Evolutionary conservation across 2,888 invertebrate species (phyloP).

Genomic region (Clusia tigrina): DNA sequence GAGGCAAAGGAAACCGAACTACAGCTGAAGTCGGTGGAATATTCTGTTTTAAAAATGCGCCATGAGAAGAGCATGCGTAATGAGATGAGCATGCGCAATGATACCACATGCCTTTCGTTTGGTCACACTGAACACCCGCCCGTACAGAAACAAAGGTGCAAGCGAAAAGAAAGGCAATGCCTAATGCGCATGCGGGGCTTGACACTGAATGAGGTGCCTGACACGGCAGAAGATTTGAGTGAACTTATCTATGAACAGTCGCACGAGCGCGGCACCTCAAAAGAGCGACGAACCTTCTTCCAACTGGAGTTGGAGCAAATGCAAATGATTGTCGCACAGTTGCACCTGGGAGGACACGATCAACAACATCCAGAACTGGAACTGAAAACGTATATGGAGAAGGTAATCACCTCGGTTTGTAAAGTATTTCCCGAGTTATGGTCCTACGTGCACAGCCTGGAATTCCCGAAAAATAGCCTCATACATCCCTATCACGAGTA

Average conservation of each 20-base stretch:
- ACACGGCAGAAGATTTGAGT: slow-evolving; percentile 22
- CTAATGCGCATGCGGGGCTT: slow-evolving; percentile 44
- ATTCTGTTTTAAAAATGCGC: slow-evolving; percentile 51
- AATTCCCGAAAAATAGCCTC: slow-evolving; percentile 49
- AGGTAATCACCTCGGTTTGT: slow-evolving; percentile 42
- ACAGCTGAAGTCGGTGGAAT: slow-evolving; percentile 51
- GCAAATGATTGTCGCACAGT: slow-evolving; percentile 48
- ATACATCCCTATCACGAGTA: slow-evolving; percentile 46
- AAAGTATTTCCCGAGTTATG: slow-evolving; percentile 56
- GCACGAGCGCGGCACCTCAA: slow-evolving; percentile 33
- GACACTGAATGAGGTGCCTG: slow-evolving; percentile 26
- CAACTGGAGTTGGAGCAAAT: slow-evolving; percentile 53
- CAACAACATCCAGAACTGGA: slow-evolving; percentile 1
- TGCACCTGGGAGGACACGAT: slow-evolving; percentile 34
- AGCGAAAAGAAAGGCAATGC: too few relatives aligned
- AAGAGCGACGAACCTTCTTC: slow-evolving; percentile 48
- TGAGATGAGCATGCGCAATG: slow-evolving; percentile 23
- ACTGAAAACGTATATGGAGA: slow-evolving; percentile 10
- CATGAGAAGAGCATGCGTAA: slow-evolving; percentile 22
- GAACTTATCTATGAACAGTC: slow-evolving; percentile 41
- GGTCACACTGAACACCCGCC: too few relatives aligned
- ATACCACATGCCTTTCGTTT: too few relatives aligned
- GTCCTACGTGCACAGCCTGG: slow-evolving; percentile 53
- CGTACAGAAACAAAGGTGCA: too few relatives aligned
- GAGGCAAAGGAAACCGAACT: slow-evolving; percentile 53